Evolutionary conservation across 2,113 vertebrate species (phyloP), one percentile per base, ranked within the genome.

Genomic region (Mobula birostris): DNA sequence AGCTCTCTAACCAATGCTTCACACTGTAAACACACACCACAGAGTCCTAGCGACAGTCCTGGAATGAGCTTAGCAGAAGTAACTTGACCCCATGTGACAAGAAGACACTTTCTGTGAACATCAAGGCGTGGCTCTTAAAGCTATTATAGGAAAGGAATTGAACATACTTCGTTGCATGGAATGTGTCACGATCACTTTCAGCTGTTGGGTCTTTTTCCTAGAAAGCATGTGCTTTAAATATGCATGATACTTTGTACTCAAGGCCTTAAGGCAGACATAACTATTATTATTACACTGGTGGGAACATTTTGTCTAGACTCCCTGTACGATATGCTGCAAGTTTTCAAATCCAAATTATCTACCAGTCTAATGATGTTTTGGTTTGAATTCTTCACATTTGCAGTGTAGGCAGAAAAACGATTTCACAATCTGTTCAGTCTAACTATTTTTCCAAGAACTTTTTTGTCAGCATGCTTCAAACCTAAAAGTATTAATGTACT

Each of bases 91-190:
- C 24, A 66, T 7, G 91, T 48, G 19, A 76, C 36, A 21, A 74
- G 68, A 93, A 29, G 36, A 15, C 9, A 74, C 91, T 48, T 80
- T 68, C 48, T 56, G 12, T 70, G 14, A 48, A 56, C 70, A 48
- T 93, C 21, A 76, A 21, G 91, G 91, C 27, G 66, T 21, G 90
- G 68, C 90, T 12, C 8, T 21, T 17, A 24, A 48, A 24, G 90
- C 91, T 93, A 93, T 93, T 93, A 74, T 76, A 29, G 70, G 91
- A 93, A 93, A 76, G 40, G 91, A 68, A 74, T 72, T 72, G 70
- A 68, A 74, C 36, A 74, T 40, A 48, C 32, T 48, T 93, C 90
- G 27, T 72, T 93, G 24, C 29, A 32, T 74, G 91, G 90, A 74
- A 93, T 93, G 66, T 74, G 66, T 74, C 70, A 93, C 40, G 36